Base-by-base conservation (phyloP, 2,797 vertebrate genomes). In the Cossypha caffra region DNA sequence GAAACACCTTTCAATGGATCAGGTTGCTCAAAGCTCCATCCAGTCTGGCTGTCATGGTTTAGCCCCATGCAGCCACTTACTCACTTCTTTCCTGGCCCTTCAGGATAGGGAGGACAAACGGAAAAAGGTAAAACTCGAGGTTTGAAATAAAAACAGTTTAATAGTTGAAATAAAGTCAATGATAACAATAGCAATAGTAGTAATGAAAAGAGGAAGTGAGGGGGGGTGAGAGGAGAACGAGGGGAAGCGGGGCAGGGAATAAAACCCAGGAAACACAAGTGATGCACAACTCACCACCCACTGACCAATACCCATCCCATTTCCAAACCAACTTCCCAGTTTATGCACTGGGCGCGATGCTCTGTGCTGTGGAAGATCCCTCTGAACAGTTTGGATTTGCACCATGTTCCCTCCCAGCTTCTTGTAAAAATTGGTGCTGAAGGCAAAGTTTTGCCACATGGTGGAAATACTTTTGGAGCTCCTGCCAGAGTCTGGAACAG, bases 281-380 rank as follows among this genome's bases (percentile, higher is more conserved):
- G 33, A 35, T 77, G 18, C 40, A 5, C 40, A 66, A 4, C 20
- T 76, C 25, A 19, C 21, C 33, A 28, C 21, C 17, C 16, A 10
- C 38, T 77, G 66, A 47, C 13, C 21, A 13, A 8, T 72, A 33
- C 29, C 33, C 40, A 24, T 21, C 25, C 33, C 21, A 40, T 47
- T 63, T 33, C 35, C 5, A 38, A 47, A 9, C 13, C 21, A 45
- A 35, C 45, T 77, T 18, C 18, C 28, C 31, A 42, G 0, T 59
- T 35, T 47, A 10, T 28, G 13, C 13, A 1, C 31, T 52, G 29
- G 31, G 2, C 0, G 0, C 2, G 1, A 31, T 47, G 29, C 23
- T 71, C 51, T 58, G 11, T 47, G 25, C 7, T 35, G 31, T 40
- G 38, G 29, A 58, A 35, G 21, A 52, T 64, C 37, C 33, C 43